These are phyloP conservation scores for Lepidocyrtinus sp. DNA, from an alignment of 2,888 invertebrate genomes.

Conservation along the genomic window DNA sequence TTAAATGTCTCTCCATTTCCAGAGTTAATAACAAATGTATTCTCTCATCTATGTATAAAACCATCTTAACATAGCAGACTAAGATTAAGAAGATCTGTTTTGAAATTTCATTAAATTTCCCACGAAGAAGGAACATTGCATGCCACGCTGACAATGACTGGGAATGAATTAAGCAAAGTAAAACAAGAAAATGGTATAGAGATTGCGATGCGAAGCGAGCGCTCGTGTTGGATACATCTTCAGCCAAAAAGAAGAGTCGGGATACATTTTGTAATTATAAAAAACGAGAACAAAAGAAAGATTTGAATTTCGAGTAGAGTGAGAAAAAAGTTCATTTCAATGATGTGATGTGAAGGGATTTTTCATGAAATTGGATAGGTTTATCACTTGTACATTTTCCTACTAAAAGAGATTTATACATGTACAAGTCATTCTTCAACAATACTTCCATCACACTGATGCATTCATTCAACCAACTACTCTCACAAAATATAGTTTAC, in stretches of 20 bases:
- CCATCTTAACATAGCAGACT: slow-evolving; percentile 31
- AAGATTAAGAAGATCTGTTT: slow-evolving; percentile 51
- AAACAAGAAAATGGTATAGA: background rate
- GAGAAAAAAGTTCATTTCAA: slow-evolving; percentile 30
- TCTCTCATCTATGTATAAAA: background rate
- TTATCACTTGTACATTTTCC: slow-evolving; percentile 29
- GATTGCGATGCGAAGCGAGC: background rate
- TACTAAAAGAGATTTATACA: slow-evolving; percentile 25
- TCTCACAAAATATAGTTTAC: background rate
- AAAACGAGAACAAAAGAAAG: background rate
- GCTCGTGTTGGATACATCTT: no score
- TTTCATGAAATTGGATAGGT: slow-evolving; percentile 54
- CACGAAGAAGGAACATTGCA: slow-evolving; percentile 29
- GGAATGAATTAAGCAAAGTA: slow-evolving; percentile 36
- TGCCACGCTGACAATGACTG: slow-evolving; percentile 34
- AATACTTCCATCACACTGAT: background rate
- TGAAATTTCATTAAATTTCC: slow-evolving; percentile 54
- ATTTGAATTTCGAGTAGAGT: background rate
- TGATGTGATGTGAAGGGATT: slow-evolving; percentile 52
- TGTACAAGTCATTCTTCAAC: slow-evolving; percentile 22
- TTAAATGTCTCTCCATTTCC: background rate
- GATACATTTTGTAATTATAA: background rate
- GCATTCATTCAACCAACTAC: no score
- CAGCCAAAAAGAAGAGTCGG: background rate
- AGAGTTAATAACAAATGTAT: background rate